phyloP scores from a whole-genome alignment of 2,797 vertebrate species.

The Chiropotes sagulatus region DNA sequence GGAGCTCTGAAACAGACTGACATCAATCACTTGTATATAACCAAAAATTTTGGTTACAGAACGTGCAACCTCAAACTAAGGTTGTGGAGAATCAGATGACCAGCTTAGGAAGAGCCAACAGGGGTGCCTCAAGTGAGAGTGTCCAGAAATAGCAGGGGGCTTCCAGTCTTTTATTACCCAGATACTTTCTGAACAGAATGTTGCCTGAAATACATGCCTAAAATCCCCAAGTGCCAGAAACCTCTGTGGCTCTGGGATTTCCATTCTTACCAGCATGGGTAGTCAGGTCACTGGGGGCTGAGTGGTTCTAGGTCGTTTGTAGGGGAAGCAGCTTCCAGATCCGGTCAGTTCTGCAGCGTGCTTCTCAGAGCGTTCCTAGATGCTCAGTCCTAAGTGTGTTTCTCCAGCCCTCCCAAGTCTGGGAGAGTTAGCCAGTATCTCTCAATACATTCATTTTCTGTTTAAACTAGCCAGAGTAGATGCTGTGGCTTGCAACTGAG shows the following conservation, averaged over 20 bases:
- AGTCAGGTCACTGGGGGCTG: not conserved
- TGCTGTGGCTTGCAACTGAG: not conserved
- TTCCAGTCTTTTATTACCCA: not conserved
- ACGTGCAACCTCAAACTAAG: not conserved
- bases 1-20: not conserved
- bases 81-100: not conserved
- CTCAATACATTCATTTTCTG: not conserved
- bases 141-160: not conserved
- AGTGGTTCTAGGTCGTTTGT: not conserved
- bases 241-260: not conserved
- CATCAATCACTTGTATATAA: not conserved
- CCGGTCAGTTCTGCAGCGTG: not conserved
- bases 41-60: not conserved
- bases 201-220: not conserved
- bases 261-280: not conserved
- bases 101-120: not conserved
- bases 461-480: not conserved
- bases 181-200: not conserved
- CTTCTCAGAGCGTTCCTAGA: not conserved
- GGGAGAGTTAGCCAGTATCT: not conserved
- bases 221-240: not conserved
- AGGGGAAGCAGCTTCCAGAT: not conserved
- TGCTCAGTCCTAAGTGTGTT: not conserved
- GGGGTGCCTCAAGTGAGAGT: not conserved
- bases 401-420: not conserved